Evolutionary conservation across 1,140 invertebrate genomes (phyloP).

Genomic region (Ostrea denselamellosa): DNA sequence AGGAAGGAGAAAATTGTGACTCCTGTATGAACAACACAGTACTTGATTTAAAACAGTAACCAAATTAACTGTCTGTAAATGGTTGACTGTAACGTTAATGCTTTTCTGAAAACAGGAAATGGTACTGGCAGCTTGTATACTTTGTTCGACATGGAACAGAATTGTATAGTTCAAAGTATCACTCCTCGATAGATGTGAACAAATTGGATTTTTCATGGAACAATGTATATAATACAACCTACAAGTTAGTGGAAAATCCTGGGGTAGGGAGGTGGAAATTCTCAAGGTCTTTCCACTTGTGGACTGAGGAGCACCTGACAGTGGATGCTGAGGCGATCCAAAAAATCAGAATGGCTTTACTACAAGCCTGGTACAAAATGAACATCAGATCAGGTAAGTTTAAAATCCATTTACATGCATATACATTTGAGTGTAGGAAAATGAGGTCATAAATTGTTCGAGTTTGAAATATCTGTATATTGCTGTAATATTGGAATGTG

Average conservation of each 20-base stretch:
- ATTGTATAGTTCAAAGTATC: conserved; percentile 24
- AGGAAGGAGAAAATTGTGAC: no score
- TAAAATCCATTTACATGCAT: not conserved
- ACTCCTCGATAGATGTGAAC: conserved; percentile 12
- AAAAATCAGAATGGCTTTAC: not conserved
- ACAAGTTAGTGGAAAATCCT: not conserved
- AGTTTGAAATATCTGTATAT: no score
- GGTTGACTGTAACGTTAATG: no score
- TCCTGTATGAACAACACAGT: no score
- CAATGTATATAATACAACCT: conserved; percentile 41
- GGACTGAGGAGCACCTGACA: conserved; percentile 36
- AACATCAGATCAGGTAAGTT: not conserved
- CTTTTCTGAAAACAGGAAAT: not conserved
- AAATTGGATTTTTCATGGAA: conserved; percentile 40
- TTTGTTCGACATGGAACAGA: conserved; percentile 11
- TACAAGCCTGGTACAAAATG: conserved; percentile 26
- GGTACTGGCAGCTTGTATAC: conserved; percentile 46
- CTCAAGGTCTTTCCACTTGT: conserved; percentile 49
- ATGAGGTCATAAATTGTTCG: no score
- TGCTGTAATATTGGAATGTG: no score
- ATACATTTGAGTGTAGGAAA: no score
- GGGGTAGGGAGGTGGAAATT: not conserved
- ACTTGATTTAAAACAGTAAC: no score
- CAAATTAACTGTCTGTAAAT: no score
- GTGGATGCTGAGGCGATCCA: not conserved